Percentiles rank a stretch among this genome's conserved stretches.
These are phyloP conservation scores for Pseudopodoces humilis DNA, from an alignment of 2,113 vertebrate species.

Conservation along the genomic window DNA sequence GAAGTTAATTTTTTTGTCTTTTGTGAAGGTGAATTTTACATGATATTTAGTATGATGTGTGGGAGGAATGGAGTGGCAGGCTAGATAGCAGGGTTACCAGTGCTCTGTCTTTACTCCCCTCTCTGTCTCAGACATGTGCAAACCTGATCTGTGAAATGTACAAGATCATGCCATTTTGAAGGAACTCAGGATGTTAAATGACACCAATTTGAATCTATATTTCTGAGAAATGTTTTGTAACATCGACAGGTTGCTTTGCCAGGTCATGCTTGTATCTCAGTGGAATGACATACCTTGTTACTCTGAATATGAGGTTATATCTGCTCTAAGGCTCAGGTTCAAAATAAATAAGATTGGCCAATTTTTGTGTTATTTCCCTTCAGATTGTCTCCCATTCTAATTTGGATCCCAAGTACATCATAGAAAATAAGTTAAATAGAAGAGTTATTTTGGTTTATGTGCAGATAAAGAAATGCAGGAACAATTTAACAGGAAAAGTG, in stretches of 20 bases:
- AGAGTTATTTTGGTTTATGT: not conserved
- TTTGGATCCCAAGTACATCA: not conserved
- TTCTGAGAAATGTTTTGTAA: not conserved
- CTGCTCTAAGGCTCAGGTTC: not conserved
- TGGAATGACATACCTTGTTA: not conserved
- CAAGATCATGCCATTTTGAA: not conserved
- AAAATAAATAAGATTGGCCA: not conserved
- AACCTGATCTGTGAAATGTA: not conserved
- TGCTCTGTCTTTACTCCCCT: not conserved
- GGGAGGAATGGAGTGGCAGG: not conserved
- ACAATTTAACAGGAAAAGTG: not conserved
- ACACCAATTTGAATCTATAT: not conserved
- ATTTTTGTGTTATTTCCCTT: not conserved
- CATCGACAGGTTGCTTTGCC: not conserved
- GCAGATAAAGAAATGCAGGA: not conserved
- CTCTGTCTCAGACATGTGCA: not conserved
- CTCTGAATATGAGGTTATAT: not conserved
- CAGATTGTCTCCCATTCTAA: not conserved
- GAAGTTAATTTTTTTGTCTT: not conserved
- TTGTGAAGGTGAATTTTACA: not conserved
- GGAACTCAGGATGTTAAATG: not conserved
- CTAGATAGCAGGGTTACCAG: not conserved
- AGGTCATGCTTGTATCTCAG: not conserved
- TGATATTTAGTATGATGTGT: fast-evolving
- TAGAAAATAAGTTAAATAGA: not conserved